These are phyloP conservation scores for Pterobdella sp. DNA, from an alignment of 2,888 invertebrate species.

Conservation along the genomic window DNA sequence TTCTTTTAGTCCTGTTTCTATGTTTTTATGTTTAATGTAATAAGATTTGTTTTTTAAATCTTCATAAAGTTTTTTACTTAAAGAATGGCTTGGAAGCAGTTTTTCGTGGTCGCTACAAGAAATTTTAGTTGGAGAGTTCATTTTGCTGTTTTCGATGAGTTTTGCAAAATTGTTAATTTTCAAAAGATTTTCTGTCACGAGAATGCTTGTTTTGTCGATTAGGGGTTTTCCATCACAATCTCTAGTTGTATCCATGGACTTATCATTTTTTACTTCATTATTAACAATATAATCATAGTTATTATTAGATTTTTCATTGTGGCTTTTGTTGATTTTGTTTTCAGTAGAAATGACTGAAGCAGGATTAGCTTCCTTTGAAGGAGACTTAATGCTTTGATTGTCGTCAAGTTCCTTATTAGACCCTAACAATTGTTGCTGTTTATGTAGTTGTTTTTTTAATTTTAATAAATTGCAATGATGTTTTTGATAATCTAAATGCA, in stretches of 20 bases:
- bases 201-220: background rate
- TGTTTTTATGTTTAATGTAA: no score
- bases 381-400: slow-evolving; percentile 9
- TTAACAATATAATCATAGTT: background rate
- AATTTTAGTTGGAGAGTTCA: background rate
- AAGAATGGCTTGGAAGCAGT: no score
- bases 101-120: no score
- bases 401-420: background rate
- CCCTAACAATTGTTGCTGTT: background rate
- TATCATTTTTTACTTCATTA: background rate
- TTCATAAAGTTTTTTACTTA: no score
- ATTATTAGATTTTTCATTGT: background rate
- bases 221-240: background rate
- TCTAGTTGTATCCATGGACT: background rate
- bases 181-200: background rate
- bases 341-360: background rate
- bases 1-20: no score
- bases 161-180: background rate
- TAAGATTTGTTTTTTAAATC: no score
- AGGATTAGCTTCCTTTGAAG: slow-evolving; percentile 3
- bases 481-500: background rate
- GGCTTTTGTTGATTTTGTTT: background rate
- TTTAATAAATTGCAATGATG: background rate
- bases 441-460: background rate
- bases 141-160: background rate